phyloP scores from a whole-genome alignment of 2,797 vertebrate genomes.

The Coregonus ussuriensis region DNA sequence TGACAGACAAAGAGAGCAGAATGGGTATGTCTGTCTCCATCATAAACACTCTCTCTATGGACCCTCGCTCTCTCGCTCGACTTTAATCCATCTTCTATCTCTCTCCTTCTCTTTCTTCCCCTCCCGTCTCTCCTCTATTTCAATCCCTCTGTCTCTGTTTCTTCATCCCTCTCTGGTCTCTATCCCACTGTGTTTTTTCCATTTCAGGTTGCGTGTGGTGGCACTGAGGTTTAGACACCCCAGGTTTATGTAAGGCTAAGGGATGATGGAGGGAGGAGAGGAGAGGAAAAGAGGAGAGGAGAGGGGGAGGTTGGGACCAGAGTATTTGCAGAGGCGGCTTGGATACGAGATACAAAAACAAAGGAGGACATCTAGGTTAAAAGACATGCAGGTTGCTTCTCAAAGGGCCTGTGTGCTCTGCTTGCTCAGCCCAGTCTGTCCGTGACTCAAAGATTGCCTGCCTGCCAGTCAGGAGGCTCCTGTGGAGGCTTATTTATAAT shows the following conservation, averaged over 20 bases:
- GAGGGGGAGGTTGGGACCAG: neutral
- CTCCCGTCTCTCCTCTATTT: too few relatives aligned
- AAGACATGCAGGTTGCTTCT: slow-evolving; percentile 3
- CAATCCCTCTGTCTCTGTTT: too few relatives aligned
- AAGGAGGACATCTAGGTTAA: slow-evolving; percentile 3
- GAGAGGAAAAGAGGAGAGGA: slow-evolving; percentile 18
- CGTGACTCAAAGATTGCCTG: slow-evolving; percentile 60
- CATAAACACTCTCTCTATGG: slow-evolving; percentile 39
- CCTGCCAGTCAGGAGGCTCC: slow-evolving; percentile 52
- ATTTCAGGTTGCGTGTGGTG: neutral
- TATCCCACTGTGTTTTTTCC: neutral
- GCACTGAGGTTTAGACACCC: too few relatives aligned
- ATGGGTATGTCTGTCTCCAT: slow-evolving; percentile 54
- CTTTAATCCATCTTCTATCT: slow-evolving; percentile 11
- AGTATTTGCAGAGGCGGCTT: neutral
- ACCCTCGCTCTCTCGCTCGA: slow-evolving; percentile 30
- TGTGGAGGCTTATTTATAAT: slow-evolving; percentile 56
- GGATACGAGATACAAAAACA: neutral
- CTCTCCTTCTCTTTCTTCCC: neutral
- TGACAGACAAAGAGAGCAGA: slow-evolving; percentile 43
- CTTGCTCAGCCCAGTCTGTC: neutral
- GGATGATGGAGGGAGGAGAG: slow-evolving; percentile 16
- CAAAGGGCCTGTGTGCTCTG: slow-evolving; percentile 40
- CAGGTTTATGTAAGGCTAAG: neutral
- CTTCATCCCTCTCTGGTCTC: neutral